These are phyloP conservation scores for Typhlomys cinereus DNA, from an alignment of 2,113 vertebrate genomes.

Conservation along the genomic window DNA sequence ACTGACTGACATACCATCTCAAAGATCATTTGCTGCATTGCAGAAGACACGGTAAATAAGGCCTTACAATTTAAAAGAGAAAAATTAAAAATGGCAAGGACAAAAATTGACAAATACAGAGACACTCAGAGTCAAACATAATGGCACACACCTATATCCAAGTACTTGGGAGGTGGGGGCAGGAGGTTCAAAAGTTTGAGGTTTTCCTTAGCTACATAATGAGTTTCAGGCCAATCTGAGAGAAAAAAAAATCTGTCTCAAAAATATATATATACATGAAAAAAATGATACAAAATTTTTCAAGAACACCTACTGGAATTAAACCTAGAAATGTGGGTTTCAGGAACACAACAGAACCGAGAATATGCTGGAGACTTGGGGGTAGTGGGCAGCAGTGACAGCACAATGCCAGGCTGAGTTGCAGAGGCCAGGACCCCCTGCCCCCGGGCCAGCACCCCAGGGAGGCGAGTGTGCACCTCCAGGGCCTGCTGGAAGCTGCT, in stretches of 20 bases:
- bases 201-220: not conserved
- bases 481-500: not conserved
- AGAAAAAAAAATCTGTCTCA: not conserved
- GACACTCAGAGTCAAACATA: not conserved
- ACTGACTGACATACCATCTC: no score
- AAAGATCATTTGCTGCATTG: no score
- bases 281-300: not conserved
- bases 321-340: not conserved
- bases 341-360: not conserved
- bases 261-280: not conserved
- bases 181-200: not conserved
- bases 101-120: no score
- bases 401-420: not conserved
- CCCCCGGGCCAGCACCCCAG: no score
- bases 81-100: no score
- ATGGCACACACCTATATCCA: not conserved
- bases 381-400: not conserved
- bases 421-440: not conserved
- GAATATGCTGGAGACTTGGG: not conserved
- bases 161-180: not conserved
- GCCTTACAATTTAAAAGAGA: no score
- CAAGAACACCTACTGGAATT: not conserved
- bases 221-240: not conserved
- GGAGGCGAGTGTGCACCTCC: not conserved
- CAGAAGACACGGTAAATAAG: no score